phyloP scores from a whole-genome alignment of 2,888 invertebrate genomes.

The Apoda limacodes region DNA sequence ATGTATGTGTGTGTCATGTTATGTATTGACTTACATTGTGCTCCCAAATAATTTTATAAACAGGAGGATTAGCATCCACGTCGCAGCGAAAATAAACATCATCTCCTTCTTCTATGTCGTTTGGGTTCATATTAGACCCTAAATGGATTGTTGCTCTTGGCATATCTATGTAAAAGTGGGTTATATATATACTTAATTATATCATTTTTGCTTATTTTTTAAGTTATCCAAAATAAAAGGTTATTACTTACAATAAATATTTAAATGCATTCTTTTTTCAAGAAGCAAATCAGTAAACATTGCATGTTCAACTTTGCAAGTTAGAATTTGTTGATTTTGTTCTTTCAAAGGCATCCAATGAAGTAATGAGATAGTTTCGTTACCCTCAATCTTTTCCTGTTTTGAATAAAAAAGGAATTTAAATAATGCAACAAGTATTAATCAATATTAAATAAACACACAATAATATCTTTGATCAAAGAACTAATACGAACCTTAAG shows the following conservation, averaged over 20 bases:
- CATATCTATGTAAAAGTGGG: conserved; percentile 42
- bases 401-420: conserved; percentile 3
- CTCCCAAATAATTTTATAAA: conserved; percentile 66
- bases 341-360: conserved; percentile 79
- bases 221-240: no score
- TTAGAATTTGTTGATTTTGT: conserved; percentile 83
- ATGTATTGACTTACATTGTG: conserved; percentile 60
- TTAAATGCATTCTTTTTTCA: conserved; percentile 84
- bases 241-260: conserved; percentile 92
- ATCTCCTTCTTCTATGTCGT: conserved; percentile 65
- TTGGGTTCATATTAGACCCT: conserved; percentile 59
- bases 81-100: conserved; percentile 62
- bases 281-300: conserved; percentile 78
- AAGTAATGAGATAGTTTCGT: conserved; percentile 84
- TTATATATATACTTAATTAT: conserved; percentile 5
- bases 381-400: conserved; percentile 82
- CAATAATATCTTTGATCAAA: no score
- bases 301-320: conserved; percentile 85
- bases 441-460: no score
- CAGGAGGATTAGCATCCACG: conserved; percentile 61
- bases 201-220: neutral
- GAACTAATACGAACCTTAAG: no score
- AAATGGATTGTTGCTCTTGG: conserved; percentile 54
- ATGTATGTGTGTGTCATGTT: no score
- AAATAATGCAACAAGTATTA: no score